phyloP scores from a whole-genome alignment of 2,888 invertebrate species.

The Hymenopus coronatus region DNA sequence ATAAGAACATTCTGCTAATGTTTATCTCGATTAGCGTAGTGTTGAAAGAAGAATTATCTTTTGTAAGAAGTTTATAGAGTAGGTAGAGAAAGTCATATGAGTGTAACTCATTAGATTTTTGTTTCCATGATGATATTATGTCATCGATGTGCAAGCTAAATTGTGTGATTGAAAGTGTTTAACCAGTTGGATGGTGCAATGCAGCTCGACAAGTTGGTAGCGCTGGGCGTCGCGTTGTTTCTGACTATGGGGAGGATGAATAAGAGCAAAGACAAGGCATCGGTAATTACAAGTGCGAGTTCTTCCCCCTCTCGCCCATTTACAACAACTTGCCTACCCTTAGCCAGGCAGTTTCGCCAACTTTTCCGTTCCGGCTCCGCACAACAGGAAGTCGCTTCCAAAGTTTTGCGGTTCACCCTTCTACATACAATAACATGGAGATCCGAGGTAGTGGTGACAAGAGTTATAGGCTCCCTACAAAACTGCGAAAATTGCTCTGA shows the following conservation, averaged over 20 bases:
- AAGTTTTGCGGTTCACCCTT: constrained; percentile 3
- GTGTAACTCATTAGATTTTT: too few relatives aligned
- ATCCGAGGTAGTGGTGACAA: background rate
- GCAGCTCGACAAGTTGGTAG: background rate
- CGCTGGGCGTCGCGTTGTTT: background rate
- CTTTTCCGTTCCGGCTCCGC: background rate
- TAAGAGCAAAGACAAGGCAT: constrained; percentile 5
- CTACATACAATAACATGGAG: constrained; percentile 6
- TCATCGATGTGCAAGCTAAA: too few relatives aligned
- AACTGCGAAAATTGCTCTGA: background rate
- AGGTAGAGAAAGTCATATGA: too few relatives aligned
- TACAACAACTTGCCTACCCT: background rate
- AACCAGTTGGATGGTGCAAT: too few relatives aligned
- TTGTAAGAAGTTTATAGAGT: too few relatives aligned
- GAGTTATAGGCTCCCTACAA: background rate
- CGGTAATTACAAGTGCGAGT: constrained; percentile 14
- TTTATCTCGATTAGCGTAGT: too few relatives aligned
- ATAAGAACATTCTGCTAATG: too few relatives aligned
- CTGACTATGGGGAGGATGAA: background rate
- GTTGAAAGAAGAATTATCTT: too few relatives aligned
- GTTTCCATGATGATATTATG: too few relatives aligned
- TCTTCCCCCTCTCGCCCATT: background rate
- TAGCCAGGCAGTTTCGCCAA: background rate
- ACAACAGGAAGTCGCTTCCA: constrained; percentile 3
- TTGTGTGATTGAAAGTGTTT: too few relatives aligned